Percentiles rank a stretch among this genome's conserved stretches.
These are phyloP conservation scores for Apostichopus japonicus DNA, from an alignment of 35 echinoderm and acorn worm genomes.

Conservation along the genomic window DNA sequence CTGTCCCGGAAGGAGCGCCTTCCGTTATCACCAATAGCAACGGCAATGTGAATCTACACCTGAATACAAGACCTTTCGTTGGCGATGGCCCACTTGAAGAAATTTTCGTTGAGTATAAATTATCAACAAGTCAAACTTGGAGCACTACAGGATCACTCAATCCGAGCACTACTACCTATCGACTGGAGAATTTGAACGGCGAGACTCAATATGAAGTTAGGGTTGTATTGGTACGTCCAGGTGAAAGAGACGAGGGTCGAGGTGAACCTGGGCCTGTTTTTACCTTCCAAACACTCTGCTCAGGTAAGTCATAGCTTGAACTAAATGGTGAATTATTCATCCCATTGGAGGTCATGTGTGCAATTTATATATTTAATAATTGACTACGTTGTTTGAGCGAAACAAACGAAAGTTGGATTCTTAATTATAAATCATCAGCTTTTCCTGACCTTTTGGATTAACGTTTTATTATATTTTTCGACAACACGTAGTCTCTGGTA, in stretches of 20 bases:
- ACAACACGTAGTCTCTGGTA: too few relatives aligned
- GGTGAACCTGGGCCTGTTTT: constrained; percentile 50
- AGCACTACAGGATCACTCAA: background rate
- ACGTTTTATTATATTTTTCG: too few relatives aligned
- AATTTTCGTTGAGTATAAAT: constrained; percentile 51
- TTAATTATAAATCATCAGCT: too few relatives aligned
- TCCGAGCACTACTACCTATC: background rate
- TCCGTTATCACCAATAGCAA: background rate
- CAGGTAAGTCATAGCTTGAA: constrained; percentile 18
- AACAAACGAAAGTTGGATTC: too few relatives aligned
- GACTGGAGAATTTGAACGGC: constrained; percentile 19
- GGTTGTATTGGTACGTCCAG: constrained; percentile 52
- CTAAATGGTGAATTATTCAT: too few relatives aligned
- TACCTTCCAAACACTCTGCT: constrained; percentile 48
- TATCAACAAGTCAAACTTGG: background rate
- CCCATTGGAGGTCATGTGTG: too few relatives aligned
- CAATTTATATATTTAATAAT: too few relatives aligned
- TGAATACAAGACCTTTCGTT: constrained; percentile 25
- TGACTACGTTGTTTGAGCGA: too few relatives aligned
- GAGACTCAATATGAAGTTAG: constrained; percentile 58
- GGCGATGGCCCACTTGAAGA: constrained; percentile 62
- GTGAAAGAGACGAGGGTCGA: background rate
- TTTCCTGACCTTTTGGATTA: too few relatives aligned
- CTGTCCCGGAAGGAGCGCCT: constrained; percentile 48
- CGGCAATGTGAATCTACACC: constrained; percentile 31